Conservation (phyloP, 2,797 vertebrate genomes). For the Phataginus tetradactyla region DNA sequence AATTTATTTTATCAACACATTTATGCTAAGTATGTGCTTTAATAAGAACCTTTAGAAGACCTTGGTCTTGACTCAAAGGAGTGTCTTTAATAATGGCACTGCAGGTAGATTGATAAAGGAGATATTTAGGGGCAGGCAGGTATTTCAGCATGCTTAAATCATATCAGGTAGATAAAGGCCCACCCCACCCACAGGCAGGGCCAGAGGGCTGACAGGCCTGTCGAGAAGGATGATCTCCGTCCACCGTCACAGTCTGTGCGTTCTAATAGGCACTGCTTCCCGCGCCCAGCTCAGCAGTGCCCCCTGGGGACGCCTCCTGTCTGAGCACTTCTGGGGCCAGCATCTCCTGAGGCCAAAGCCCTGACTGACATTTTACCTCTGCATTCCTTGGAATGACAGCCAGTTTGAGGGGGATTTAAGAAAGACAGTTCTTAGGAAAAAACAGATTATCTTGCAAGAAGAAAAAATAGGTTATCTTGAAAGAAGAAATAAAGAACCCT, state of each 20-base stretch:
- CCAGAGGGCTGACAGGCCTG: not conserved
- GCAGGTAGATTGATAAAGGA: not conserved
- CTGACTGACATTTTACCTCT: not conserved
- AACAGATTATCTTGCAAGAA: not conserved
- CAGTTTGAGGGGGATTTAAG: not conserved
- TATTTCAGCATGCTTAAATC: not conserved
- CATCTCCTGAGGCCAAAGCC: no score
- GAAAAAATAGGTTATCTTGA: not conserved
- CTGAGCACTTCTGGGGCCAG: not conserved
- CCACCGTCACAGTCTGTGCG: not conserved
- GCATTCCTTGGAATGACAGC: not conserved
- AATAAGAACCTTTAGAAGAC: not conserved
- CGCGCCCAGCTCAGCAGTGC: not conserved
- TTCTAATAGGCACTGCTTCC: rapidly evolving
- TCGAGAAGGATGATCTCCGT: not conserved
- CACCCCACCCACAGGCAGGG: not conserved
- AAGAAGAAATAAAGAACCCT: not conserved
- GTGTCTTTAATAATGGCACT: constrained; percentile 1
- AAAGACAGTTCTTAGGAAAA: not conserved
- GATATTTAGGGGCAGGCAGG: not conserved
- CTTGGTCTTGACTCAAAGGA: constrained; percentile 35
- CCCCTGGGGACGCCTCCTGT: not conserved
- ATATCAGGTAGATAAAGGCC: not conserved
- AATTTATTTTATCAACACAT: constrained; percentile 13
- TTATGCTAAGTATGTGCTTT: not conserved